A percentile compares a stretch with the other conserved stretches of the same genome.
These are phyloP conservation scores for Clarias laeviceps DNA, from an alignment of 2,797 vertebrate species.

Conservation along the genomic window DNA sequence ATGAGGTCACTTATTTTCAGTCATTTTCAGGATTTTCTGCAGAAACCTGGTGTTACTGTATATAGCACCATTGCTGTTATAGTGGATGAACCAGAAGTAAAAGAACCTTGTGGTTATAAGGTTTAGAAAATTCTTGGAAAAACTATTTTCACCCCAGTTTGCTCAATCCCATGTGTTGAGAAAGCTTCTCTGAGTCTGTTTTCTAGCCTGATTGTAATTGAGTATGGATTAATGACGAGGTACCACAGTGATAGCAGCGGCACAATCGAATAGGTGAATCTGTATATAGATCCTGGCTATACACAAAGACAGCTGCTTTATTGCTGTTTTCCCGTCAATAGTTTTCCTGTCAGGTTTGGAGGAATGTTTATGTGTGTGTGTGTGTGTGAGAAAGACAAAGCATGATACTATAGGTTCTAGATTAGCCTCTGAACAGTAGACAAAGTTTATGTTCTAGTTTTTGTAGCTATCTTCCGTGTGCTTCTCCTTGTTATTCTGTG, in stretches of 20 bases:
- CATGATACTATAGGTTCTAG: background rate
- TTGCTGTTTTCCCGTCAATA: background rate
- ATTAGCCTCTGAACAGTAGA: constrained; percentile 1
- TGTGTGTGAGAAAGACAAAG: background rate
- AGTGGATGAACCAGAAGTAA: background rate
- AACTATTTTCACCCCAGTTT: background rate
- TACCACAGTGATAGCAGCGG: constrained; percentile 23
- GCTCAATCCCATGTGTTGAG: background rate
- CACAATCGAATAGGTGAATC: constrained; percentile 5
- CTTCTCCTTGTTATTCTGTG: background rate
- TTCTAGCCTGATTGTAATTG: constrained; percentile 42
- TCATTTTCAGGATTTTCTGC: background rate
- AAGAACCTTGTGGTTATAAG: background rate
- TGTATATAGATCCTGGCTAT: constrained; percentile 8
- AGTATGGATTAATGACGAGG: constrained; percentile 37
- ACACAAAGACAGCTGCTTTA: constrained; percentile 11
- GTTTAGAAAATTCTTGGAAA: background rate
- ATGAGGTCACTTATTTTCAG: background rate
- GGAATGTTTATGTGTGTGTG: constrained; percentile 4
- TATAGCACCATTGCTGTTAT: background rate
- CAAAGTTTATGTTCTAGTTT: constrained; percentile 6
- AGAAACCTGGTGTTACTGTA: background rate
- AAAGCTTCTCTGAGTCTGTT: constrained; percentile 39
- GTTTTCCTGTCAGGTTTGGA: background rate
- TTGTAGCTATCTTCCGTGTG: background rate